Evolutionary conservation across 2,113 vertebrate genomes (phyloP).

Genomic region (Neofelis nebulosa): DNA sequence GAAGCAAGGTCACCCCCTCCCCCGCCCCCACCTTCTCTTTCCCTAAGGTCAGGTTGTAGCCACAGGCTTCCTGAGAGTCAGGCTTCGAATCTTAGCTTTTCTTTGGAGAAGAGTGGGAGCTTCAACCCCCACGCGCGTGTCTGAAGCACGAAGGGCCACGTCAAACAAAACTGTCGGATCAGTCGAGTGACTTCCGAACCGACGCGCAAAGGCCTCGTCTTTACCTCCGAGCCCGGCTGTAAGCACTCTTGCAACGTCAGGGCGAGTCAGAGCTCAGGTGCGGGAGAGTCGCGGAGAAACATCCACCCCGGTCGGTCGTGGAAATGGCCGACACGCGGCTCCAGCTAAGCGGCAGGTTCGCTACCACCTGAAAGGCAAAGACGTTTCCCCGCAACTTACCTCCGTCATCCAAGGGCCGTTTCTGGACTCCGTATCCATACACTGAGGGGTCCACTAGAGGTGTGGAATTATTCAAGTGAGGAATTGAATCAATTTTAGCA

Average conservation of each 20-base stretch:
- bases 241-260: neutral
- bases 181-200: neutral
- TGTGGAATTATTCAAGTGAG: conserved; percentile 96
- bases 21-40: neutral
- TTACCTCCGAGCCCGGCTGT: neutral
- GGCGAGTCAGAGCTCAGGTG: conserved; percentile 42
- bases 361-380: neutral
- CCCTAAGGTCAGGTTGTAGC: neutral
- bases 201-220: neutral
- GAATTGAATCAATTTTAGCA: conserved; percentile 97
- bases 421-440: conserved; percentile 95
- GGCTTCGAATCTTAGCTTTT: neutral
- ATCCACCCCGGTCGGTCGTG: neutral
- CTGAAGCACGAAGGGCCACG: neutral
- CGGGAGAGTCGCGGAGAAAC: neutral
- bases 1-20: neutral
- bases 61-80: neutral
- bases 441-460: conserved; percentile 94
- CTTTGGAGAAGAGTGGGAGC: neutral
- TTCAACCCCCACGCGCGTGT: neutral
- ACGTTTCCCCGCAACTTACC: conserved; percentile 84
- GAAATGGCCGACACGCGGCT: neutral
- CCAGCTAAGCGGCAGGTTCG: neutral
- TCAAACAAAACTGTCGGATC: neutral
- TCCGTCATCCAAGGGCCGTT: conserved; percentile 96